These are phyloP conservation scores for Diaphora mendica DNA, from an alignment of 2,888 invertebrate genomes.

Conservation along the genomic window DNA sequence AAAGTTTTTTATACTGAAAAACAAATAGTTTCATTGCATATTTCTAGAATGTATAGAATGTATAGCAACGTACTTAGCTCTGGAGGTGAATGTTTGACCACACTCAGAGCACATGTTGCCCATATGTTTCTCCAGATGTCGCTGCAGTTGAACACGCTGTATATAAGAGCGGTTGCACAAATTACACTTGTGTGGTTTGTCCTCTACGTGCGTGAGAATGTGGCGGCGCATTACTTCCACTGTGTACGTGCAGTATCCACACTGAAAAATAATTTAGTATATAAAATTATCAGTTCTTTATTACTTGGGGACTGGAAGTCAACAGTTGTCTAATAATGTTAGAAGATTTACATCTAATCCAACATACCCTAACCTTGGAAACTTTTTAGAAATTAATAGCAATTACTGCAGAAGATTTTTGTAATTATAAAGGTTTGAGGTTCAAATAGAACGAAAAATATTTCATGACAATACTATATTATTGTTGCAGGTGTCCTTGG, in stretches of 20 bases:
- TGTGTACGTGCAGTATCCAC: constrained; percentile 91
- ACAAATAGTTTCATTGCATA: too few relatives aligned
- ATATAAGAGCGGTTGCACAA: constrained; percentile 93
- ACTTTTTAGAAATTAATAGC: background rate
- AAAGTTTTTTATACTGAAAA: too few relatives aligned
- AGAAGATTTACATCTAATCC: background rate
- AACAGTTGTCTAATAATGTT: background rate
- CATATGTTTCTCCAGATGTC: constrained; percentile 91
- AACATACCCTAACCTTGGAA: background rate
- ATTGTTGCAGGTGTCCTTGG: too few relatives aligned
- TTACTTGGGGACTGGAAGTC: background rate
- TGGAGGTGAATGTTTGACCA: constrained; percentile 56
- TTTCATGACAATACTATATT: too few relatives aligned
- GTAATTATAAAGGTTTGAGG: too few relatives aligned
- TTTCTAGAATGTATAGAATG: background rate
- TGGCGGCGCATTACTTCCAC: constrained; percentile 94
- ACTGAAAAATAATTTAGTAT: constrained; percentile 79
- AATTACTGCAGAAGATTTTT: too few relatives aligned
- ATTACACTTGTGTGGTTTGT: constrained; percentile 85
- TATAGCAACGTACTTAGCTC: constrained; percentile 46
- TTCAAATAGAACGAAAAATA: too few relatives aligned
- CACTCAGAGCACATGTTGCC: constrained; percentile 87
- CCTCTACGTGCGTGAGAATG: constrained; percentile 87
- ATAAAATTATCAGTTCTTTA: background rate
- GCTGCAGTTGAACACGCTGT: constrained; percentile 92